A percentile compares a stretch with the other conserved stretches of the same genome.
phyloP scores from a whole-genome alignment of 2,888 invertebrate species.

The Macropis europaea region DNA sequence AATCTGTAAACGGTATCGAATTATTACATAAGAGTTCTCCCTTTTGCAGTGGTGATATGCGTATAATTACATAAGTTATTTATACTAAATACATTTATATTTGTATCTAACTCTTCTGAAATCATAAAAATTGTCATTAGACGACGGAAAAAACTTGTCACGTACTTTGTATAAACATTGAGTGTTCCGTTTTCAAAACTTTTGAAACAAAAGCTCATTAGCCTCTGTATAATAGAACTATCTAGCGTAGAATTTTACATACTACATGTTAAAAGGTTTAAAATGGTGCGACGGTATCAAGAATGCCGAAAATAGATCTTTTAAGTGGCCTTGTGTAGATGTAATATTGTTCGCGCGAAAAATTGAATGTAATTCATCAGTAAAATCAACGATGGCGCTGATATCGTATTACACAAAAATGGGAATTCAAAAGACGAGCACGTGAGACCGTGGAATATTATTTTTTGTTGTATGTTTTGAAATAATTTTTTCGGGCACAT shows the following conservation, averaged over 20 bases:
- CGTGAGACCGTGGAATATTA: background rate
- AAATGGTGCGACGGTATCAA: no score
- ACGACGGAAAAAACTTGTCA: no score
- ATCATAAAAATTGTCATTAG: constrained; percentile 14
- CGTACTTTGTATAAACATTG: no score
- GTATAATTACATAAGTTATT: background rate
- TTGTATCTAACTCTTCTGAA: background rate
- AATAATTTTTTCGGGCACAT: background rate
- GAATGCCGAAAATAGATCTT: no score
- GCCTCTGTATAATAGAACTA: no score
- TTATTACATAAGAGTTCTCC: constrained; percentile 5
- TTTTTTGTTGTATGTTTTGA: background rate
- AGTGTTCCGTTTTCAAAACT: no score
- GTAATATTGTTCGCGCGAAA: no score
- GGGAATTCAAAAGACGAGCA: background rate
- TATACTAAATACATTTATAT: constrained; percentile 5
- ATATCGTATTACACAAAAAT: background rate
- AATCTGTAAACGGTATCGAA: background rate
- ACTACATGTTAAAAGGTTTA: no score
- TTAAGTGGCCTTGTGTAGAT: no score
- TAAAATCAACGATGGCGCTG: background rate
- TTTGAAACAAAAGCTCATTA: no score
- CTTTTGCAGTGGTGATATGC: constrained; percentile 18
- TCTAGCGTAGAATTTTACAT: no score
- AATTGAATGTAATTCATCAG: background rate